A percentile compares a stretch with the other conserved stretches of the same genome.
Evolutionary conservation across 2,113 vertebrate species (phyloP).

Genomic region (Struthio camelus): DNA sequence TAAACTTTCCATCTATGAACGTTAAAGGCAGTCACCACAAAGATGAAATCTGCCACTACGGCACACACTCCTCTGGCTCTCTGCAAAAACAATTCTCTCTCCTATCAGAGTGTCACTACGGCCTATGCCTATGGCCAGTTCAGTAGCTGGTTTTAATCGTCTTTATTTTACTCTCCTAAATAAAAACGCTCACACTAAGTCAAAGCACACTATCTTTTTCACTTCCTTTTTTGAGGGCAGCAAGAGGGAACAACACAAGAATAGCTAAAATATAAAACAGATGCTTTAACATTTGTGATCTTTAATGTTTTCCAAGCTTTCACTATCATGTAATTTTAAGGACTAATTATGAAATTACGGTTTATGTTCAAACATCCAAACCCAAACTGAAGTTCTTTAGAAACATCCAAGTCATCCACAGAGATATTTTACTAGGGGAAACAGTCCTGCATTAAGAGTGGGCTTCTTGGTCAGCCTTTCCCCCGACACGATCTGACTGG

Average conservation of each 20-base stretch:
- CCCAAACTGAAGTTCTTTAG: conserved; percentile 29
- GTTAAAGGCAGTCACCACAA: too few relatives aligned
- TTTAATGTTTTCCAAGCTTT: conserved; percentile 44
- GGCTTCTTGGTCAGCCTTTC: not conserved
- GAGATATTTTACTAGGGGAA: not conserved
- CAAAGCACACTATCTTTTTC: conserved; percentile 15
- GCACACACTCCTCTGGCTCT: not conserved
- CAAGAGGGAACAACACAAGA: not conserved
- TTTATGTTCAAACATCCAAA: conserved; percentile 42
- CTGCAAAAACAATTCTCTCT: not conserved
- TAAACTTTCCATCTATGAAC: not conserved
- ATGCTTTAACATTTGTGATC: conserved; percentile 36
- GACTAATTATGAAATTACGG: conserved; percentile 71
- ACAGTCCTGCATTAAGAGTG: not conserved
- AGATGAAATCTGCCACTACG: not conserved
- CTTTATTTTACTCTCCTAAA: not conserved
- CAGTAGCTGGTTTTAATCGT: not conserved
- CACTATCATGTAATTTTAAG: conserved; percentile 68
- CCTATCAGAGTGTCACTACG: not conserved
- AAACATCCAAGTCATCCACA: conserved; percentile 25
- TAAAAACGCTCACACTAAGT: not conserved
- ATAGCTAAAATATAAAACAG: conserved; percentile 50
- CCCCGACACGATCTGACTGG: not conserved
- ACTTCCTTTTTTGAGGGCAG: not conserved
- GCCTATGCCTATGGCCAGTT: not conserved